Base-by-base conservation (phyloP, 1,140 invertebrate species). In the Brachionus rubens region DNA sequence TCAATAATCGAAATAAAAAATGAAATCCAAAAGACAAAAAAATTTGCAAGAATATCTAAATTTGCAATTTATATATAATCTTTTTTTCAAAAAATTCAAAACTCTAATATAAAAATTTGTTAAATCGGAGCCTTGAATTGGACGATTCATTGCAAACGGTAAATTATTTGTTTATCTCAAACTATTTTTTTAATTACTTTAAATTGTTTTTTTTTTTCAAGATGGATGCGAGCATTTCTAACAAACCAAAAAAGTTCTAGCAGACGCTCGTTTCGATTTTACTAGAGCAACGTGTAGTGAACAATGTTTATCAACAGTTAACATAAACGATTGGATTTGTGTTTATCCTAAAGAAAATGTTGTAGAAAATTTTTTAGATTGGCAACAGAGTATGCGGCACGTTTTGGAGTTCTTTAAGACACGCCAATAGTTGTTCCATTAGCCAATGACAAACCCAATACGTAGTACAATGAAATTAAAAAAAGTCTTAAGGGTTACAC, bases 101-200 rank as follows among this genome's bases (percentile, higher is more conserved):
- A n/a, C n/a, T n/a, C n/a, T n/a, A n/a, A 0, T 85, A 79, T 28
- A 82, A 88, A 59, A 86, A 93, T 56, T 85, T 98, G n/a, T 80
- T 82, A 0, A 88, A 88, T 40, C 97, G 94, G 94, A 93, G 94
- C 1, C 83, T 98, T 0, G 81, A 82, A 24, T 80, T 98, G 2
- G 88, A 87, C 0, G 36, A 77, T 10, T 33, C 28, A 33, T 30
- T 59, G n/a, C 30, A 59, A 7, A 36, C 36, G 54, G 54, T 59
- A 59, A 48, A 48, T 48, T 56, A 28, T 30, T 12, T 26, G 26
- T 33, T 7, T 56, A 33, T n/a, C n/a, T n/a, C n/a, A n/a, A n/a
- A n/a, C n/a, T n/a, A n/a, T n/a, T n/a, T n/a, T n/a, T n/a, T n/a
- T n/a, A n/a, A n/a, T n/a, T n/a, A n/a, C n/a, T n/a, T n/a, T n/a